Evolutionary conservation across 2,113 vertebrate genomes (phyloP).

Genomic region (human (Homo sapiens)): DNA sequence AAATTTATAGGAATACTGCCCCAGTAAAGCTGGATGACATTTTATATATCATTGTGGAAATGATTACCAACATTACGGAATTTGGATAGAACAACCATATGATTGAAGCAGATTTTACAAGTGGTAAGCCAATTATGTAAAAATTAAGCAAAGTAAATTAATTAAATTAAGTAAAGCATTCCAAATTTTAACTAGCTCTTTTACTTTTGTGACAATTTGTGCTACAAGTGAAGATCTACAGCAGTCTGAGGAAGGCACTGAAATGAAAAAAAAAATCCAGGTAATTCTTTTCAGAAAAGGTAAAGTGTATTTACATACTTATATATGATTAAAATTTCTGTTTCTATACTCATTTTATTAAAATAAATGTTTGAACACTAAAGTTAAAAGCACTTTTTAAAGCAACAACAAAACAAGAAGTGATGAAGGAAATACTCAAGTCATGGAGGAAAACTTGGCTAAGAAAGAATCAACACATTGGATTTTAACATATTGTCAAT

Average conservation of each 20-base stretch:
- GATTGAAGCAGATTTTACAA: too few relatives aligned
- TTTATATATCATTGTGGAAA: neutral
- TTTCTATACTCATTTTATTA: neutral
- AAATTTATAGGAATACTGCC: neutral
- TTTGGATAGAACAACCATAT: too few relatives aligned
- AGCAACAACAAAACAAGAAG: neutral
- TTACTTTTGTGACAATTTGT: too few relatives aligned
- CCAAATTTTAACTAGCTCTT: too few relatives aligned
- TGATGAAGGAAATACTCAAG: fast-evolving
- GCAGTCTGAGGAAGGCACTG: slow-evolving; percentile 90
- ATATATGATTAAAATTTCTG: neutral
- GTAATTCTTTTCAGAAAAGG: slow-evolving; percentile 1
- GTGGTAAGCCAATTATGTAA: too few relatives aligned
- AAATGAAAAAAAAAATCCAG: slow-evolving; percentile 69
- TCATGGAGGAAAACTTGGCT: neutral
- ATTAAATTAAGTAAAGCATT: too few relatives aligned
- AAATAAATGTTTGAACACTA: neutral
- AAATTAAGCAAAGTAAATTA: too few relatives aligned
- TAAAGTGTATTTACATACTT: neutral
- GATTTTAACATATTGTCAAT: neutral
- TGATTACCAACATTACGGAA: too few relatives aligned
- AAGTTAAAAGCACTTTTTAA: neutral
- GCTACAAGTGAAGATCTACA: too few relatives aligned
- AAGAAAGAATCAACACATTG: neutral
- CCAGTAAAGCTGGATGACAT: neutral